These are phyloP conservation scores for Watsonalla cultraria DNA, from an alignment of 2,888 invertebrate genomes.

Conservation along the genomic window DNA sequence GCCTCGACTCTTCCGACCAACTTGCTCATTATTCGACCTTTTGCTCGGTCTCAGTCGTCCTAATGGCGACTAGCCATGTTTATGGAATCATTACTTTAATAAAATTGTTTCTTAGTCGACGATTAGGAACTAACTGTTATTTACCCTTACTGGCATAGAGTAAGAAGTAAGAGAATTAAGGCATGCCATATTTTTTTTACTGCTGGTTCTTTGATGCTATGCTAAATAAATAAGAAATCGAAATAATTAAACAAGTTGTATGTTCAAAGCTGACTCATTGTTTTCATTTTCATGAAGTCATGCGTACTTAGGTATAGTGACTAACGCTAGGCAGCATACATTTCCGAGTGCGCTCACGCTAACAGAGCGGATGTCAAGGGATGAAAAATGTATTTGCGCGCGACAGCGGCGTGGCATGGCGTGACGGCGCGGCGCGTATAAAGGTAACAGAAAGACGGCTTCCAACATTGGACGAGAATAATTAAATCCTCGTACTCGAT, in stretches of 20 bases:
- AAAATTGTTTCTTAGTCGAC: not conserved
- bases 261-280: not conserved
- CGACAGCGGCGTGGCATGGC: conserved; percentile 8
- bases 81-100: not conserved
- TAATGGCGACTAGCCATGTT: not conserved
- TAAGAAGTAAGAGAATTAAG: too few relatives aligned
- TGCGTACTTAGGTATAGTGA: not conserved
- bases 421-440: conserved; percentile 7
- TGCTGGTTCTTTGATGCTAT: too few relatives aligned
- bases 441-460: too few relatives aligned
- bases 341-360: conserved; percentile 38
- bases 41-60: not conserved
- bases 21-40: not conserved
- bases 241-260: not conserved
- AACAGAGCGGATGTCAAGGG: conserved; percentile 48
- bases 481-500: too few relatives aligned
- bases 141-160: too few relatives aligned
- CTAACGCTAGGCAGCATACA: conserved; percentile 30
- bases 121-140: too few relatives aligned
- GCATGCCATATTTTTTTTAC: too few relatives aligned
- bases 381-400: conserved; percentile 52
- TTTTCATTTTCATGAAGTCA: not conserved
- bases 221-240: too few relatives aligned
- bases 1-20: conserved; percentile 8
- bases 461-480: too few relatives aligned